These are phyloP conservation scores for Ursus arctos DNA, from an alignment of 2,113 vertebrate species.

Conservation along the genomic window DNA sequence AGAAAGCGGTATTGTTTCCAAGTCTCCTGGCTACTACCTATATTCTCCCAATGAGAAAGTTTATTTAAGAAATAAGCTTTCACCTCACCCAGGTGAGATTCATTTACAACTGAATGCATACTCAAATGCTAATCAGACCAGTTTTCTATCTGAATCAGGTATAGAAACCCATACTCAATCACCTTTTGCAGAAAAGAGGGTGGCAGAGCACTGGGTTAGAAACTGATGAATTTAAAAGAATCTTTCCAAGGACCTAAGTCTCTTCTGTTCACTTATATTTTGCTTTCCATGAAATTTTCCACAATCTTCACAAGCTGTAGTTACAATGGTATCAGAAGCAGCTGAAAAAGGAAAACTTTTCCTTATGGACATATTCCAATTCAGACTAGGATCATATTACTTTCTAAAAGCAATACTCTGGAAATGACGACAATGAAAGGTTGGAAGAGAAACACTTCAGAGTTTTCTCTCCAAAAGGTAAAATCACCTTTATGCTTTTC, in stretches of 20 bases:
- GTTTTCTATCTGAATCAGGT: background rate
- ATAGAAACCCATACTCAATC: background rate
- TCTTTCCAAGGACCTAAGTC: background rate
- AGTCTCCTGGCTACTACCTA: background rate
- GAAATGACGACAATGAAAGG: background rate
- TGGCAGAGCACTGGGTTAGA: background rate
- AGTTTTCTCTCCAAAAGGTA: background rate
- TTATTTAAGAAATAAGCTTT: background rate
- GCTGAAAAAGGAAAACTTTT: background rate
- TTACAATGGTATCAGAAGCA: background rate
- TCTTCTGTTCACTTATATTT: background rate
- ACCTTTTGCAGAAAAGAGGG: background rate
- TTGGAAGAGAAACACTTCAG: background rate
- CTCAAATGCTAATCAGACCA: background rate
- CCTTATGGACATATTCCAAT: background rate
- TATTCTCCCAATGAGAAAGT: background rate
- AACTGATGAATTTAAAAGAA: background rate
- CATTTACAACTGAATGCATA: background rate
- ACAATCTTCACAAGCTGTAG: background rate
- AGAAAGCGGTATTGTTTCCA: background rate
- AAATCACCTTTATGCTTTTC: background rate
- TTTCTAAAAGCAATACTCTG: background rate
- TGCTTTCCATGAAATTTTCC: constrained; percentile 13
- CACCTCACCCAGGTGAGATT: background rate
- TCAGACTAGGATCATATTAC: background rate